phyloP scores from a whole-genome alignment of 2,888 invertebrate species.

The Byasa hedistus region DNA sequence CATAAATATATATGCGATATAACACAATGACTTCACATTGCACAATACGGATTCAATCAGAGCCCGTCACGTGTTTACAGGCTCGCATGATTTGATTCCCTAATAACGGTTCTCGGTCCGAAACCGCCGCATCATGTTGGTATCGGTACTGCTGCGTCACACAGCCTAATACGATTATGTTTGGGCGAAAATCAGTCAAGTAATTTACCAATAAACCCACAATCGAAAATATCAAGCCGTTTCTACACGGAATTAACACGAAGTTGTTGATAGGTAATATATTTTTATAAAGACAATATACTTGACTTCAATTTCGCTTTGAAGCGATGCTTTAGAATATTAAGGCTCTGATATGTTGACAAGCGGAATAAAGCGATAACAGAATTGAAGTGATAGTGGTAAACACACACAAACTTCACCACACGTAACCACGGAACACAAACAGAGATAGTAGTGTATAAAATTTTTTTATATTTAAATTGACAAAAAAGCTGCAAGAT shows the following conservation, averaged over 20 bases:
- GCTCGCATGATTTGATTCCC: slow-evolving; percentile 18
- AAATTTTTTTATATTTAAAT: too few species aligned
- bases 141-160: slow-evolving; percentile 10
- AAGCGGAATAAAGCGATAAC: too few species aligned
- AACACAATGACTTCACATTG: slow-evolving; percentile 8
- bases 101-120: slow-evolving; percentile 5
- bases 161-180: slow-evolving; percentile 16
- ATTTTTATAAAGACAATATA: too few species aligned
- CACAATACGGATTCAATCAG: slow-evolving; percentile 20
- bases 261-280: too few species aligned
- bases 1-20: not conserved
- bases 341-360: too few species aligned
- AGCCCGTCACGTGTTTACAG: slow-evolving; percentile 19
- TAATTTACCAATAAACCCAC: not conserved
- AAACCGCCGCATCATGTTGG: slow-evolving; percentile 2
- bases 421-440: too few species aligned
- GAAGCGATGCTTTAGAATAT: too few species aligned
- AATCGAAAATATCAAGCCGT: not conserved
- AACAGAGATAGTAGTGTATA: too few species aligned
- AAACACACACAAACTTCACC: too few species aligned
- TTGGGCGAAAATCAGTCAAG: not conserved
- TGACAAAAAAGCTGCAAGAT: too few species aligned
- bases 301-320: too few species aligned
- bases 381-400: too few species aligned
- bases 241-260: not conserved